Evolutionary conservation across 2,888 invertebrate species (phyloP).

Genomic region (Dendrolimus houi): DNA sequence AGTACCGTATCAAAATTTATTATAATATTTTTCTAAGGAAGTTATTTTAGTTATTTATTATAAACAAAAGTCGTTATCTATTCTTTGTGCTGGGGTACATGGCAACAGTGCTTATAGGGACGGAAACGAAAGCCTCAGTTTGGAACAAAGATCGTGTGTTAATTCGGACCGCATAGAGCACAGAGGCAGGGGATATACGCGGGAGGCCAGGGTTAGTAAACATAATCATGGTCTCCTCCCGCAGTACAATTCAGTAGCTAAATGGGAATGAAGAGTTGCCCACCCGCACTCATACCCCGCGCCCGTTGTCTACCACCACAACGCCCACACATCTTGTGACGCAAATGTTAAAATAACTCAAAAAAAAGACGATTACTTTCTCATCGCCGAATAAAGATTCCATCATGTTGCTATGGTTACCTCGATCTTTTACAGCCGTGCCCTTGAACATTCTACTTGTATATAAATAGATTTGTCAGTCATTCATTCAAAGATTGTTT

Average conservation of each 20-base stretch:
- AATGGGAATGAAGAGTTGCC: constrained; percentile 69
- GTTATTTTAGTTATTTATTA: too few relatives aligned
- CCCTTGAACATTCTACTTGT: neutral
- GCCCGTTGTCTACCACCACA: constrained; percentile 38
- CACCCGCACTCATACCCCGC: constrained; percentile 39
- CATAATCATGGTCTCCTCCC: constrained; percentile 69
- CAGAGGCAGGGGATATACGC: constrained; percentile 32
- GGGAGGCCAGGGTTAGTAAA: constrained; percentile 62
- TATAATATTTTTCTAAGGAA: too few relatives aligned
- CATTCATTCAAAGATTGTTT: too few relatives aligned
- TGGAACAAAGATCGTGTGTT: constrained; percentile 68
- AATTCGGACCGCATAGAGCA: constrained; percentile 59
- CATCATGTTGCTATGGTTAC: neutral
- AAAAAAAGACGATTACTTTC: constrained; percentile 8
- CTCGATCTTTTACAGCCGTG: neutral
- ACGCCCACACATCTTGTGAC: constrained; percentile 58
- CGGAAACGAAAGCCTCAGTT: constrained; percentile 9
- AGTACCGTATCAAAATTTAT: too few relatives aligned
- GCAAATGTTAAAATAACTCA: constrained; percentile 36
- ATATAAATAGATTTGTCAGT: too few relatives aligned
- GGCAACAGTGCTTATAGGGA: constrained; percentile 16
- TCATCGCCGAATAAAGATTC: neutral
- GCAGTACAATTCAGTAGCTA: constrained; percentile 69
- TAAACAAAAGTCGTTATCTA: too few relatives aligned
- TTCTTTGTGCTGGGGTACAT: constrained; percentile 6